Evolutionary conservation across 2,113 vertebrate genomes (phyloP).

Genomic region (Vulpes ferrilata): DNA sequence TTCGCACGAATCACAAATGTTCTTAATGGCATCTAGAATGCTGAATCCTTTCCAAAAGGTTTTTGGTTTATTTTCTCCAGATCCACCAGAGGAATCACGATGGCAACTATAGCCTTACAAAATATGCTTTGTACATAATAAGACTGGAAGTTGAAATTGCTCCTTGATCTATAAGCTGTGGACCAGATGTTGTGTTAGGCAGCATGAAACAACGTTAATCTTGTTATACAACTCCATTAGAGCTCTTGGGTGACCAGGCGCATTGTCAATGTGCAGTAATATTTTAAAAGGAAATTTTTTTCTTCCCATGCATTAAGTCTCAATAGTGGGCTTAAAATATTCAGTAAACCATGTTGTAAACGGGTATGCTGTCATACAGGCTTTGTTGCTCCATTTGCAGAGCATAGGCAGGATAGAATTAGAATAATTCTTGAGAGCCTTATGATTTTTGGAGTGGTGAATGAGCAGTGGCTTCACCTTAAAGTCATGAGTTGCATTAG

Average conservation of each 20-base stretch:
- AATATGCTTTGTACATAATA: neutral
- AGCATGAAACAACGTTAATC: neutral
- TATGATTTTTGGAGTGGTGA: neutral
- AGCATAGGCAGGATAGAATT: neutral
- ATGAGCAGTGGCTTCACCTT: neutral
- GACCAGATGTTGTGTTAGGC: neutral
- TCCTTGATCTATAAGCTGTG: neutral
- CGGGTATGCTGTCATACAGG: neutral
- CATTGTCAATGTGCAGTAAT: neutral
- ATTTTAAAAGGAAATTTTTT: neutral
- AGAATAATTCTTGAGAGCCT: neutral
- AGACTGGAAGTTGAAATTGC: neutral
- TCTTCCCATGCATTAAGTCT: neutral
- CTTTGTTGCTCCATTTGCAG: neutral
- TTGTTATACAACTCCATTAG: neutral
- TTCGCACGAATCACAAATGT: neutral
- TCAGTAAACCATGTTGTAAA: neutral
- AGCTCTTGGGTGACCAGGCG: neutral
- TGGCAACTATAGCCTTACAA: neutral
- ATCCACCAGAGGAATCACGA: neutral
- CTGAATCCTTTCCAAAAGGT: neutral
- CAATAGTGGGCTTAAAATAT: neutral
- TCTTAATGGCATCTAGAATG: neutral
- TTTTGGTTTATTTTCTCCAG: neutral
- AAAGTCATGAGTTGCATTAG: neutral